Evolutionary conservation across 2,113 vertebrate genomes (phyloP).

Genomic region (Aspidoscelis tigris): DNA sequence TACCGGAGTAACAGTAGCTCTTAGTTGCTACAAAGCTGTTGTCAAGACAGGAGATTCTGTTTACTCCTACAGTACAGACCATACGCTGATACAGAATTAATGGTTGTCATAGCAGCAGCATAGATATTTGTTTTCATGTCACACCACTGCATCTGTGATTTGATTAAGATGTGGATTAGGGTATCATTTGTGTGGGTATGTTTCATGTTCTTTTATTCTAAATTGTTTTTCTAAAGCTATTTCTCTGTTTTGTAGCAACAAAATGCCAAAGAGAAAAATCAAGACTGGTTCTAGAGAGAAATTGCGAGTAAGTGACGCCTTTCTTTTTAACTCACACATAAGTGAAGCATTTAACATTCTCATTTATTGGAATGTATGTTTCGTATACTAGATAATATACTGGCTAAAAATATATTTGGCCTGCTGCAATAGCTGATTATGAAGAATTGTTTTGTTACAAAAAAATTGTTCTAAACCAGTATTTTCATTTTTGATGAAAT

Average conservation of each 20-base stretch:
- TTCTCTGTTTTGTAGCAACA: rapidly evolving
- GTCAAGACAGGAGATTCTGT: no score
- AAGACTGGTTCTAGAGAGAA: rapidly evolving
- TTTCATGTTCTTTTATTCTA: rapidly evolving
- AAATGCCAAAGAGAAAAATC: conserved; percentile 42
- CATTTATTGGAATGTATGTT: background rate
- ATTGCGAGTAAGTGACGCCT: background rate
- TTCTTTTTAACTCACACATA: rapidly evolving
- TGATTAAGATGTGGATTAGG: no score
- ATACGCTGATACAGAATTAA: no score
- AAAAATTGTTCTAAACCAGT: background rate
- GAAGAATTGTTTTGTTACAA: background rate
- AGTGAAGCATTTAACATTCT: rapidly evolving
- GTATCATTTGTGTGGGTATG: no score
- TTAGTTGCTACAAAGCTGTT: no score
- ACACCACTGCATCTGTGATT: no score
- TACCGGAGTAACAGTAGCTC: no score
- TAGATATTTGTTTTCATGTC: no score
- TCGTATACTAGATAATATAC: no score
- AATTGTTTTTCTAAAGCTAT: rapidly evolving
- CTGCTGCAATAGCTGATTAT: background rate
- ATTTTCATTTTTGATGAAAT: background rate
- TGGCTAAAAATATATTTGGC: background rate
- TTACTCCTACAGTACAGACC: no score
- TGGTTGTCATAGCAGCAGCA: no score